A percentile compares a stretch with the other conserved stretches of the same genome.
These are phyloP conservation scores for Aproaerema taeniolella DNA, from an alignment of 2,888 invertebrate genomes.

Conservation along the genomic window DNA sequence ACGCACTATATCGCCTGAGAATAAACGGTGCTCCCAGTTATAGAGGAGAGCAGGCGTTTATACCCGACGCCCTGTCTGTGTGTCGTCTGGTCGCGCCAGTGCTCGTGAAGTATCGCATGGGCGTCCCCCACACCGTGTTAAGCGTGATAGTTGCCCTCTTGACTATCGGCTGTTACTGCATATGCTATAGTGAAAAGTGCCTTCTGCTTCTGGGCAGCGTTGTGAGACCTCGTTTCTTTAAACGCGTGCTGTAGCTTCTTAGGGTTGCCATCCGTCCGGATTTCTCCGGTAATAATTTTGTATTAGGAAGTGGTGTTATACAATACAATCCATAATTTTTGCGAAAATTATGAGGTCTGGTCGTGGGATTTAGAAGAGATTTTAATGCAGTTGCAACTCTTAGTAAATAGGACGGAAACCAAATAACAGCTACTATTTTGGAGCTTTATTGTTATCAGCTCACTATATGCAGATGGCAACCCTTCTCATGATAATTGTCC, in stretches of 20 bases:
- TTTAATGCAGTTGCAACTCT: no score
- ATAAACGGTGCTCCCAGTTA: conserved; percentile 1
- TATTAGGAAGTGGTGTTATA: no score
- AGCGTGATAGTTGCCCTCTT: conserved; percentile 25
- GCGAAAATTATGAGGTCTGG: no score
- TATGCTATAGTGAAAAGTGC: conserved; percentile 62
- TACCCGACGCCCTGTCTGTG: conserved; percentile 3
- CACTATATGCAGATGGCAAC: conserved; percentile 5
- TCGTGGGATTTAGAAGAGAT: no score
- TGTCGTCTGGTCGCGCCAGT: conserved; percentile 22
- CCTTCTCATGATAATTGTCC: conserved; percentile 13
- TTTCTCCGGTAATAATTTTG: no score
- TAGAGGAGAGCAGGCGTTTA: neutral
- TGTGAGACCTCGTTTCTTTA: conserved; percentile 54
- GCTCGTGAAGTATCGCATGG: conserved; percentile 37
- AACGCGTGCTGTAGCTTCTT: conserved; percentile 63
- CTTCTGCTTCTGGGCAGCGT: conserved; percentile 73
- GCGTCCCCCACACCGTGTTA: conserved; percentile 11
- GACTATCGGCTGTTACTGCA: conserved; percentile 51
- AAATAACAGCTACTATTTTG: no score
- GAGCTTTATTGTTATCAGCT: neutral
- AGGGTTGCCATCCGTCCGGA: conserved; percentile 18
- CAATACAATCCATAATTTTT: no score
- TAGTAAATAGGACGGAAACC: no score
- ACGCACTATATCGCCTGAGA: conserved; percentile 34